Conservation (phyloP, 2,888 invertebrate genomes). For the Corbicula japonica region DNA sequence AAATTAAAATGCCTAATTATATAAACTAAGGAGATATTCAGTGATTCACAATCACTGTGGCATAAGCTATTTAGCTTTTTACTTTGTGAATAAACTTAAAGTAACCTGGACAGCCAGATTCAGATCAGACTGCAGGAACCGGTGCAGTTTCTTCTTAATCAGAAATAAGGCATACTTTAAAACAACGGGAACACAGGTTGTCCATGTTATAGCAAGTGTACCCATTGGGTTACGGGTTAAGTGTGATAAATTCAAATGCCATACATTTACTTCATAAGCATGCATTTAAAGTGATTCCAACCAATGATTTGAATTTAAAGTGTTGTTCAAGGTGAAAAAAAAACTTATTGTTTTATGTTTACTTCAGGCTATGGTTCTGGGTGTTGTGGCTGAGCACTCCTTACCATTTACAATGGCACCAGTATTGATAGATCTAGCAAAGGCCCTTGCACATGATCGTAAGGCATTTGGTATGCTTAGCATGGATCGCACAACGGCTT, state of each 20-base stretch:
- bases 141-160: too few species aligned
- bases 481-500: conserved; percentile 51
- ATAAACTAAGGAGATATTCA: too few species aligned
- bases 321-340: too few species aligned
- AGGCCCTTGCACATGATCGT: conserved; percentile 47
- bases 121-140: too few species aligned
- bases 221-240: neutral
- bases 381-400: conserved; percentile 53
- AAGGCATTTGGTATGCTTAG: conserved; percentile 40
- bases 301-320: neutral
- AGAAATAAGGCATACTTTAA: neutral
- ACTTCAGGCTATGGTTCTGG: conserved; percentile 55
- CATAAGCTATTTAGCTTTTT: too few species aligned
- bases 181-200: neutral
- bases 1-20: too few species aligned
- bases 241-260: neutral
- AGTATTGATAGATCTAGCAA: conserved; percentile 47
- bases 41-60: too few species aligned
- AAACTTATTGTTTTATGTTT: too few species aligned
- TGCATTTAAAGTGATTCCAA: neutral
- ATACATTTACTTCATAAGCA: neutral
- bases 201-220: neutral
- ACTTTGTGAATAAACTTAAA: too few species aligned
- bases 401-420: conserved; percentile 59
- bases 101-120: too few species aligned